These are phyloP conservation scores for Bucco capensis DNA, from an alignment of 2,113 vertebrate genomes.

Conservation along the genomic window DNA sequence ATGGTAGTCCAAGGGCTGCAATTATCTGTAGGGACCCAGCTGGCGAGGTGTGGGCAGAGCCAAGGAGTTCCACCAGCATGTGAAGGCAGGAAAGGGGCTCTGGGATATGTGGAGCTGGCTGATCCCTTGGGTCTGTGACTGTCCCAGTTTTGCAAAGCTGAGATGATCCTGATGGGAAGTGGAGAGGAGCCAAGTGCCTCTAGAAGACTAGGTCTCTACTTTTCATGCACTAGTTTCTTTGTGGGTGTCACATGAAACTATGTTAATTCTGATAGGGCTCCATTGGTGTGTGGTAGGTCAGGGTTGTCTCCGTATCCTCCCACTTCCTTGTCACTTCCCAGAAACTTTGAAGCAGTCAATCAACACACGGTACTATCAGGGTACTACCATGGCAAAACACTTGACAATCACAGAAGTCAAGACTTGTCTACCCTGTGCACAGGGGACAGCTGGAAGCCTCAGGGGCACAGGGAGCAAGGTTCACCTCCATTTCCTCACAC, in stretches of 20 bases:
- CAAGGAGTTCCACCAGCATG: rapidly evolving
- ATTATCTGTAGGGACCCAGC: not conserved
- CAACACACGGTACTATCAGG: not conserved
- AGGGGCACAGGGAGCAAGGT: not conserved
- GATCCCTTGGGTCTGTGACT: not conserved
- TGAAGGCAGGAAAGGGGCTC: not conserved
- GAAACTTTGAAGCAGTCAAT: not conserved
- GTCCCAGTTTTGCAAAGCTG: not conserved
- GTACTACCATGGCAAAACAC: rapidly evolving
- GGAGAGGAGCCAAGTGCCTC: not conserved
- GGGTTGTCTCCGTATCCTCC: not conserved
- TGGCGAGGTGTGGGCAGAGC: not conserved
- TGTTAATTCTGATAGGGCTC: not conserved
- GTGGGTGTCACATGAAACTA: not conserved
- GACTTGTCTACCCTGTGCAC: not conserved
- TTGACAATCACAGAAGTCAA: not conserved
- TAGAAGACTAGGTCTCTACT: not conserved
- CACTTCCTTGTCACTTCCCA: not conserved
- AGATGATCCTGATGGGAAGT: not conserved
- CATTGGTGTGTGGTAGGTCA: not conserved
- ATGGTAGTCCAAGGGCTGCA: not conserved
- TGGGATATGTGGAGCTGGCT: rapidly evolving
- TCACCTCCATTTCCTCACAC: not conserved
- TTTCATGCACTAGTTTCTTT: not conserved
- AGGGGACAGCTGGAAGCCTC: not conserved